These are phyloP conservation scores for Coptotermes formosanus DNA, from an alignment of 1,140 invertebrate species.

Conservation along the genomic window DNA sequence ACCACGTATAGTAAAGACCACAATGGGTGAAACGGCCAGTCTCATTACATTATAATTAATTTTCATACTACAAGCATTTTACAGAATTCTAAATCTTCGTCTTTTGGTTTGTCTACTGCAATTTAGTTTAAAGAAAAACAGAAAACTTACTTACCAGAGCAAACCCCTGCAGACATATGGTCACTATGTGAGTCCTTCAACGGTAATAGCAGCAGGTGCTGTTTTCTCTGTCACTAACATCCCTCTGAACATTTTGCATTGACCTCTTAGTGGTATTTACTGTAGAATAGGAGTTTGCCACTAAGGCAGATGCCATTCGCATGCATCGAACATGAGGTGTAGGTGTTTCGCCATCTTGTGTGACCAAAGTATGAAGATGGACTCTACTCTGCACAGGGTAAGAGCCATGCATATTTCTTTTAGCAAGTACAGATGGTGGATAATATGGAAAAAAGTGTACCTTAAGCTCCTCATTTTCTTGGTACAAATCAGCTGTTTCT, in stretches of 20 bases:
- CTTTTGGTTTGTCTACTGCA: no score
- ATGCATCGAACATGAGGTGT: neutral
- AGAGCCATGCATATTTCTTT: constrained; percentile 11
- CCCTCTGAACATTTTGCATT: neutral
- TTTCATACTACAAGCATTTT: no score
- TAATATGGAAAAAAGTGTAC: constrained; percentile 47
- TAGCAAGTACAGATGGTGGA: neutral
- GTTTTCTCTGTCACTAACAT: no score
- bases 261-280: neutral
- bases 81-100: no score
- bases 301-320: constrained; percentile 10
- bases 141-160: no score
- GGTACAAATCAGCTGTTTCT: constrained; percentile 78
- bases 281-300: neutral
- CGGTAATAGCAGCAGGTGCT: no score
- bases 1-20: no score
- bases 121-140: no score
- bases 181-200: no score
- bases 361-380: neutral
- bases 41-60: no score
- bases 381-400: neutral
- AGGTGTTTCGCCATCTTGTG: neutral
- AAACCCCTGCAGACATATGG: no score
- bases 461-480: constrained; percentile 89
- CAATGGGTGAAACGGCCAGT: no score